These are phyloP conservation scores for Danio tinwini DNA, from an alignment of 2,797 vertebrate species.

Conservation along the genomic window DNA sequence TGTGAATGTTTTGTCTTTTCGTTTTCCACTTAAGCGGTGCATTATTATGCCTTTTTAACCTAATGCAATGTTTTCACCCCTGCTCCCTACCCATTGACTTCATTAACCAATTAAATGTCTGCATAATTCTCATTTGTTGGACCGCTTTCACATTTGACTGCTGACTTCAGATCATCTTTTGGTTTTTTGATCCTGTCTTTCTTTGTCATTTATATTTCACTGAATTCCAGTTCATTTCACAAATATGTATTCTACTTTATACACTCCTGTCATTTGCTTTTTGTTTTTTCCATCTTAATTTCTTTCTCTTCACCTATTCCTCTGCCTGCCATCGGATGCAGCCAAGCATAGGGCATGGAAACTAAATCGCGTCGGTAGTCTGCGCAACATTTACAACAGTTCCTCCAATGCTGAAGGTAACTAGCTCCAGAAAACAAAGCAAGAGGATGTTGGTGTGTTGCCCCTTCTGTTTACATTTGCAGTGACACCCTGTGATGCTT, in stretches of 20 bases:
- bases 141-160: not conserved
- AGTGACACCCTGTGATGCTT: slow-evolving; percentile 19
- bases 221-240: not conserved
- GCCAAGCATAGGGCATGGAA: slow-evolving; percentile 93
- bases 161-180: slow-evolving; percentile 70
- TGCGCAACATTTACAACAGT: slow-evolving; percentile 91
- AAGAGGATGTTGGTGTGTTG: not conserved
- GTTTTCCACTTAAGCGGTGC: slow-evolving; percentile 10
- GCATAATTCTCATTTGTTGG: not conserved
- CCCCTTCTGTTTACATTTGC: not conserved
- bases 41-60: slow-evolving; percentile 5
- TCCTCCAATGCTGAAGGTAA: slow-evolving; percentile 88
- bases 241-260: slow-evolving; percentile 25
- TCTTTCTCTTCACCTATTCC: slow-evolving; percentile 65
- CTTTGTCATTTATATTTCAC: not conserved
- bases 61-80: slow-evolving; percentile 26
- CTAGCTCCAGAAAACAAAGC: slow-evolving; percentile 45
- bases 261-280: slow-evolving; percentile 35
- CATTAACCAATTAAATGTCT: not conserved
- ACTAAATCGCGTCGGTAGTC: slow-evolving; percentile 91
- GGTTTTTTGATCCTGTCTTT: slow-evolving; percentile 21
- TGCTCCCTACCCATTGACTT: slow-evolving; percentile 16
- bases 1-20: slow-evolving; percentile 6
- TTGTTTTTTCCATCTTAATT: slow-evolving; percentile 46
- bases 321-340: slow-evolving; percentile 76